Conservation (phyloP, 2,888 invertebrate genomes). For the Athalia circularis region DNA sequence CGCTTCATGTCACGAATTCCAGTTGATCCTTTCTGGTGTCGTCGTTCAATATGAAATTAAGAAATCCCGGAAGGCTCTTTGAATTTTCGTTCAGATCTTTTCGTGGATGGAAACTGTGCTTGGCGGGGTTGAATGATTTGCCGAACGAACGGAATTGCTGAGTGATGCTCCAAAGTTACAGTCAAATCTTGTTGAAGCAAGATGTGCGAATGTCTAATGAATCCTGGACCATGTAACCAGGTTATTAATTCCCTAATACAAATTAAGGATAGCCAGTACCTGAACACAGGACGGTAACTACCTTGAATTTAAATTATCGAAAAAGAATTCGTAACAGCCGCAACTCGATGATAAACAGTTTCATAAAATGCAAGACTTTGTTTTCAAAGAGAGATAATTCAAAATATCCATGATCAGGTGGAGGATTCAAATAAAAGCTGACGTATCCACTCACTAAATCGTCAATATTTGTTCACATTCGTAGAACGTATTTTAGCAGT, state of each 20-base stretch:
- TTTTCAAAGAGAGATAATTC: too few relatives aligned
- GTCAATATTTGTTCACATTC: not conserved
- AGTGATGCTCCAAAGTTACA: not conserved
- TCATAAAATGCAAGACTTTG: too few relatives aligned
- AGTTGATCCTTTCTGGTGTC: not conserved
- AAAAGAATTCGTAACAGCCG: too few relatives aligned
- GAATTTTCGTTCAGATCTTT: not conserved
- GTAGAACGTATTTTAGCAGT: not conserved
- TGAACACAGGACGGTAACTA: too few relatives aligned
- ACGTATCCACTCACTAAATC: not conserved
- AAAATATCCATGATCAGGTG: too few relatives aligned
- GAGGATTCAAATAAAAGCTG: too few relatives aligned
- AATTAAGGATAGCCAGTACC: too few relatives aligned
- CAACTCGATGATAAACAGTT: too few relatives aligned
- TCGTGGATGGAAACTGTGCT: not conserved
- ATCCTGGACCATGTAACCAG: not conserved
- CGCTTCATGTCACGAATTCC: not conserved
- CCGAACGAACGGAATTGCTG: slow-evolving; percentile 15
- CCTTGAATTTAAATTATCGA: too few relatives aligned
- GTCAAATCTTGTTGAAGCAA: slow-evolving; percentile 1
- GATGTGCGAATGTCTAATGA: not conserved
- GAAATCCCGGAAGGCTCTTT: not conserved
- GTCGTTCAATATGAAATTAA: slow-evolving; percentile 2
- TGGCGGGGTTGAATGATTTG: not conserved
- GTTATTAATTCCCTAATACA: too few relatives aligned